phyloP scores from a whole-genome alignment of 2,797 vertebrate species.

The Galaxias olidus region DNA sequence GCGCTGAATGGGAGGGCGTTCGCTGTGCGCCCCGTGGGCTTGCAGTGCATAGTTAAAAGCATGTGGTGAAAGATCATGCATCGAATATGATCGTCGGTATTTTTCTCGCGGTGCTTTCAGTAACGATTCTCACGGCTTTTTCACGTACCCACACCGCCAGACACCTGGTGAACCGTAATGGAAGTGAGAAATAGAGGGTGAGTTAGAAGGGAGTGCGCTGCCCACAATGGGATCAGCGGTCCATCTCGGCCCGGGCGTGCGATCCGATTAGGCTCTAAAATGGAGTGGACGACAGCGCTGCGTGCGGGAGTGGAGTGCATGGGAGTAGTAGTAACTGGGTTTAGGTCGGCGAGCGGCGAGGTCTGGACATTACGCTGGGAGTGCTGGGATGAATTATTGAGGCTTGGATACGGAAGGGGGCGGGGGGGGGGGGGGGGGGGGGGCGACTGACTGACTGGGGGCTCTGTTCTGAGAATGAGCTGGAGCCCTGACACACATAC shows the following conservation, averaged over 20 bases:
- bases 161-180: no score
- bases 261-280: no score
- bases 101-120: conserved; percentile 52
- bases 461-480: conserved; percentile 47
- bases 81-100: conserved; percentile 53
- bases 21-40: conserved; percentile 37
- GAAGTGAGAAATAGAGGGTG: no score
- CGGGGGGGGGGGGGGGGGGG: conserved; percentile 21
- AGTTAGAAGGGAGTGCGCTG: no score
- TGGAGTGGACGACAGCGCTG: no score
- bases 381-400: conserved; percentile 70
- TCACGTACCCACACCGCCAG: no score
- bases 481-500: conserved; percentile 48
- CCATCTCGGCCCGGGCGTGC: no score
- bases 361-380: conserved; percentile 54
- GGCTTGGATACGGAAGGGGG: conserved; percentile 55
- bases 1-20: conserved; percentile 46
- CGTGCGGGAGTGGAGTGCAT: neutral
- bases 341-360: conserved; percentile 29
- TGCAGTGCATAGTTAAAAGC: conserved; percentile 36
- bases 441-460: no score
- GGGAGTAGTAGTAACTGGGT: conserved; percentile 12
- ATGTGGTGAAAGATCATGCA: conserved; percentile 41
- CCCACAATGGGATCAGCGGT: no score
- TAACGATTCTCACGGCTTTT: no score